These are phyloP conservation scores for Arvicanthis niloticus DNA, from an alignment of 2,113 vertebrate genomes.

Conservation along the genomic window DNA sequence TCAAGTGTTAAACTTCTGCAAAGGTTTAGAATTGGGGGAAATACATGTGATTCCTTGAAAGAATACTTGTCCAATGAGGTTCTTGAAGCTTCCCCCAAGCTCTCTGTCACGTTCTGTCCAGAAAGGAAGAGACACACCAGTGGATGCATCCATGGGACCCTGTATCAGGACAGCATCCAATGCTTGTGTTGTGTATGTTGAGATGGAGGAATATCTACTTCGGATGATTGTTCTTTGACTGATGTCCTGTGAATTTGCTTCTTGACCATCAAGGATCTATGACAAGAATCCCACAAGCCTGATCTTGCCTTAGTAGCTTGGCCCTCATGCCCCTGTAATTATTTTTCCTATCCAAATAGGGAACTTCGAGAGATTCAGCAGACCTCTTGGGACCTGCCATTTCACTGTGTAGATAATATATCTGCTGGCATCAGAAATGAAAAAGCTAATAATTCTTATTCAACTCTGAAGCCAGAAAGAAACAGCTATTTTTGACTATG, in stretches of 20 bases:
- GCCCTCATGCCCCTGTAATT: not conserved
- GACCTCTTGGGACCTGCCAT: not conserved
- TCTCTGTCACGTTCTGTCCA: not conserved
- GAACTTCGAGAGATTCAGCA: not conserved
- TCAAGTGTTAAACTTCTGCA: not conserved
- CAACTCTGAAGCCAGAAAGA: conserved; percentile 2
- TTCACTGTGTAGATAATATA: not conserved
- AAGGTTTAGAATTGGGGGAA: not conserved
- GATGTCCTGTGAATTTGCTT: conserved; percentile 5
- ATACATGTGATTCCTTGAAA: not conserved
- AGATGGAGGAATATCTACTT: not conserved
- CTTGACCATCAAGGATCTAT: not conserved
- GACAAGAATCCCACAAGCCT: not conserved
- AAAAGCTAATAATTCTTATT: conserved; percentile 51
- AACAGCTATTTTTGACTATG: conserved; percentile 23
- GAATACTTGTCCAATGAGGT: not conserved
- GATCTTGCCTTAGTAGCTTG: not conserved
- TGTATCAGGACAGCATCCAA: not conserved
- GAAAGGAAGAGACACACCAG: not conserved
- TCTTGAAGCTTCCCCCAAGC: not conserved
- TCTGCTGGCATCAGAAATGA: conserved; percentile 23
- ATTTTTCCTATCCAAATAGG: conserved; percentile 7
- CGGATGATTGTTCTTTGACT: not conserved
- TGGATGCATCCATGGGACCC: not conserved
- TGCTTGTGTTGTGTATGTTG: not conserved